A percentile compares a stretch with the other conserved stretches of the same genome.
phyloP scores from a whole-genome alignment of 2,113 vertebrate genomes.

The Cynoglossus semilaevis region DNA sequence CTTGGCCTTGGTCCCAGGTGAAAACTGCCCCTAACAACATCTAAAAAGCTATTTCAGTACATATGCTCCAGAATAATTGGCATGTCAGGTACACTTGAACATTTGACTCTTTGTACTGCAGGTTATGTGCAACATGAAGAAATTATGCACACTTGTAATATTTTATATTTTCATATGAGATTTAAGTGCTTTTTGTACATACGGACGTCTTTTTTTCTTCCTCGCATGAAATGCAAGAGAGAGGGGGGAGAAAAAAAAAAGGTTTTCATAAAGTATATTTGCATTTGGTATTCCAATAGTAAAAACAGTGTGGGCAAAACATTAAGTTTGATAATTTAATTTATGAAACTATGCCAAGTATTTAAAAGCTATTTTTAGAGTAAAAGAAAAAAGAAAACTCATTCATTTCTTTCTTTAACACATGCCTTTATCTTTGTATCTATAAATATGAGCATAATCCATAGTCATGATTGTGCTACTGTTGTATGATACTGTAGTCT shows the following conservation, averaged over 20 bases:
- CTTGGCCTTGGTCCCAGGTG: conserved; percentile 38
- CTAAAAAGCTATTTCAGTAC: conserved; percentile 56
- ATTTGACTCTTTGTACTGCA: conserved; percentile 77
- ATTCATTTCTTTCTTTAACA: conserved; percentile 70
- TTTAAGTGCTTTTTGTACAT: conserved; percentile 80
- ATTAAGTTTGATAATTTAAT: conserved; percentile 73
- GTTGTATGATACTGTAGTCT: conserved; percentile 76
- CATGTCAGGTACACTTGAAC: conserved; percentile 71
- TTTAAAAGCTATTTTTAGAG: conserved; percentile 80
- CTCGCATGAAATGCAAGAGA: conserved; percentile 72
- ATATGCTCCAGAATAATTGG: conserved; percentile 56
- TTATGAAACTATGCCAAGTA: conserved; percentile 79
- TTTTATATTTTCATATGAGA: conserved; percentile 81
- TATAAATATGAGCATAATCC: conserved; percentile 76
- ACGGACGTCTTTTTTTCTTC: conserved; percentile 72
- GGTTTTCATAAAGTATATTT: conserved; percentile 74
- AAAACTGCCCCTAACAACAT: conserved; percentile 63
- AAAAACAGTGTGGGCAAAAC: conserved; percentile 65
- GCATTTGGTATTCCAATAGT: conserved; percentile 75
- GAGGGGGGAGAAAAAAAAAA: conserved; percentile 56
- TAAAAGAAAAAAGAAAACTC: conserved; percentile 66
- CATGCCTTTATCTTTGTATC: conserved; percentile 77
- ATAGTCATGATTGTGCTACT: conserved; percentile 76
- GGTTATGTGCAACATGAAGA: conserved; percentile 73
- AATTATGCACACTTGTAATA: conserved; percentile 80